Evolutionary conservation across 2,888 invertebrate genomes (phyloP), one percentile per base, ranked within the genome.

Genomic region (Limenitis camilla): DNA sequence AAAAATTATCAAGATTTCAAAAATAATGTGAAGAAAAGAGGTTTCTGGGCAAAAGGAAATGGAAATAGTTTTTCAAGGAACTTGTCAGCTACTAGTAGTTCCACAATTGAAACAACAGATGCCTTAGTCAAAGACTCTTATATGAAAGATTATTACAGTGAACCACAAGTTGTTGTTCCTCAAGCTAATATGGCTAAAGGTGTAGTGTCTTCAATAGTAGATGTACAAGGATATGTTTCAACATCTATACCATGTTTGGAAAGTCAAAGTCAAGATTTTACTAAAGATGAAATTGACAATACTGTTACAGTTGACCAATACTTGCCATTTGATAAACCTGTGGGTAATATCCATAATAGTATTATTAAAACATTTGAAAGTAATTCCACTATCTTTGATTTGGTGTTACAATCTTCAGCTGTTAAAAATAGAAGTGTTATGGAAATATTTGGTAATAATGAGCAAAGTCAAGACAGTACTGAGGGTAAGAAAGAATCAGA

Each of bases 11-110:
- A 87, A 63, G 78, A 82, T 54, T 88, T 88, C 41, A 87, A 81
- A 67, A 75, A 86, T 54, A 83, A 81, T 76, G 82, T 87, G 1
- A 73, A 73, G 52, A 78, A 67, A 56, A 83, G 81, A 61, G 87
- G 87, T 7, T 87, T 68, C 56, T 87, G 87, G 87, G 86, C 84
- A 6, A 86, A 86, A 66, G 86, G 79, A 6, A 84, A 85, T 73
- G 77, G 81, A 27, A 62, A 67, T 45, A 63, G 76, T 42, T 60
- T 76, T 41, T 60, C 62, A 30, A 72, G 67, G 59, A 74, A 68
- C 55, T 63, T 63, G 50, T 55, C 61, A 45, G 65, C 52, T 61
- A 62, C 62, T 57, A 62, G 56, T 38, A 47, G 52, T 9, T 52
- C 58, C 50, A 35, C 31, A 30, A 35, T 56, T 6, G 55, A 53